phyloP scores from a whole-genome alignment of 2,113 vertebrate species.

The Camelus bactrianus region DNA sequence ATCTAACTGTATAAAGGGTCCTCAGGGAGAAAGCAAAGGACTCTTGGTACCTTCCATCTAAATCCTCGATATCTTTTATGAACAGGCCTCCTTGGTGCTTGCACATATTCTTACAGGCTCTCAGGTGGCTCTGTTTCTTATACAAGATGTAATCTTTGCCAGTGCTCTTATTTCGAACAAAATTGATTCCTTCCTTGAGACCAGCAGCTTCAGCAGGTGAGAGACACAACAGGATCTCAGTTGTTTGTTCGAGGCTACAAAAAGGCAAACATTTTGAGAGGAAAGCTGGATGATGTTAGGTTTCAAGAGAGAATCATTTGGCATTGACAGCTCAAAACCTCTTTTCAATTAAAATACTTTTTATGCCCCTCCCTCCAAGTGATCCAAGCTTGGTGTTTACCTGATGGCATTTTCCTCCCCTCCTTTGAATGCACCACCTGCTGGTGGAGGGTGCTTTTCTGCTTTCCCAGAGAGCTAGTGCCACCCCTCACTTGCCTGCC shows the following conservation, averaged over 20 bases:
- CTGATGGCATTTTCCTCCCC: not conserved
- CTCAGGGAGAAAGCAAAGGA: not conserved
- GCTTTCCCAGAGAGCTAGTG: not conserved
- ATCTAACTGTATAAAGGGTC: not conserved
- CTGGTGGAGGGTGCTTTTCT: not conserved
- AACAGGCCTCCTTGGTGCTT: slow-evolving; percentile 92
- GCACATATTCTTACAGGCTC: slow-evolving; percentile 90
- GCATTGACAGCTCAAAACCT: not conserved
- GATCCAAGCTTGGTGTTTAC: not conserved
- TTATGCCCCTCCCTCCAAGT: not conserved
- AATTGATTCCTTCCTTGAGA: slow-evolving; percentile 89
- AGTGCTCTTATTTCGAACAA: slow-evolving; percentile 84
- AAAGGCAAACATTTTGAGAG: not conserved
- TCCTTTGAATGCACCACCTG: not conserved
- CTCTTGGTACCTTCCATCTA: slow-evolving; percentile 83
- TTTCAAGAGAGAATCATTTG: not conserved
- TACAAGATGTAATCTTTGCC: slow-evolving; percentile 88
- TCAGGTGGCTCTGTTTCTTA: slow-evolving; percentile 78
- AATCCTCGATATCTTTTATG: slow-evolving; percentile 90
- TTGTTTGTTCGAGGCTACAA: slow-evolving; percentile 75
- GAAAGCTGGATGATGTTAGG: not conserved
- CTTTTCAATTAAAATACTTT: not conserved
- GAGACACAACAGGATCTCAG: slow-evolving; percentile 82
- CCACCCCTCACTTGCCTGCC: slow-evolving; percentile 62
- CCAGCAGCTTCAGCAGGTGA: slow-evolving; percentile 68